Base-by-base conservation (phyloP, 2,113 vertebrate species). In the Cyprinodon variegatus region DNA sequence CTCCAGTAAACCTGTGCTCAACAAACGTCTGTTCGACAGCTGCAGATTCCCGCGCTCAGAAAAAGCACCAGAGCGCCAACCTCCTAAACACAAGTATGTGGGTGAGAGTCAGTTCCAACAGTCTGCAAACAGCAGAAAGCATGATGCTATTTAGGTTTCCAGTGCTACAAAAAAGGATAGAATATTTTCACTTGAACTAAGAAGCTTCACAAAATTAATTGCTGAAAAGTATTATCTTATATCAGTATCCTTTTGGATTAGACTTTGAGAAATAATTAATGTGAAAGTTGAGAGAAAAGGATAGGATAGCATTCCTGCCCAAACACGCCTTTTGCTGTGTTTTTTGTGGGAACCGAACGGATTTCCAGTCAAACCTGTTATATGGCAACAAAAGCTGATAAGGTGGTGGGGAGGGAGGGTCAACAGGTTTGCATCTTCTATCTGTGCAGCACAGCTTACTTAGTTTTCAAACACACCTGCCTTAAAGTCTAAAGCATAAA, bases 1-100 rank as follows among this genome's bases (percentile, higher is more conserved):
- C 85, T 80, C 69, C 76, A 76, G 87, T 83, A 80, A 87, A 90
- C 68, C 83, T 59, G 11, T 38, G 72, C 65, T 84, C 78, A 40
- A 83, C 78, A 83, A 83, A 82, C 81, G 89, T 84, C 88, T 93
- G 89, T 64, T 84, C 83, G 71, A 90, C 91, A 93, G 92, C 91
- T 93, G 93, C 85, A 70, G 68, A 38, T 48, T 45, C 81, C 78
- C 66, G 57, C 62, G 11, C 72, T 75, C 89, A 85, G 80, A 77
- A 83, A 83, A 84, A 84, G 84, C 79, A 79, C 9, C 7, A 77
- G 78, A 61, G 73, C 69, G 72, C 88, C 86, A 88, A 88, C 71
- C 86, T 86, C 77, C 78, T 74, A 67, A 86, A 89, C 78, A 63
- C 85, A 90, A 90, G 82, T 83, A 90, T 88, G 87, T 74, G 83